Percentiles rank a stretch among this genome's conserved stretches.
Conservation (phyloP, 2,888 invertebrate species). For the Leptothorax acervorum region DNA sequence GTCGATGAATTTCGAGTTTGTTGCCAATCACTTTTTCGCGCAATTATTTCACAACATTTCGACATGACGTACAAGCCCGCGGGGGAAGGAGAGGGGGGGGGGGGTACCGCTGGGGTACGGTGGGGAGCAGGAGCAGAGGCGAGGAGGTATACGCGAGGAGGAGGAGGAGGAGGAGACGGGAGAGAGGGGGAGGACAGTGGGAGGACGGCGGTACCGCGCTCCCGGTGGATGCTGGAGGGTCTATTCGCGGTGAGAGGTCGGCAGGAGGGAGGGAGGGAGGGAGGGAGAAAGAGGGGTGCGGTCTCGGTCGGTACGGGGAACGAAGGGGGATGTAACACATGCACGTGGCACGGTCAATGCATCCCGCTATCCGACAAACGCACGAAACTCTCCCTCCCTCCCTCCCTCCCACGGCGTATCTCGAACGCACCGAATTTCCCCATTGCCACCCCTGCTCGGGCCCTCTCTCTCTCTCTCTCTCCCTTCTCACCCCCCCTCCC, state of each 20-base stretch:
- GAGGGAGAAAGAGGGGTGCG: slow-evolving; percentile 61
- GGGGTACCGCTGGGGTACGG: slow-evolving; percentile 42
- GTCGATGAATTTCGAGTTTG: slow-evolving; percentile 80
- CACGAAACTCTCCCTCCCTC: slow-evolving; percentile 73
- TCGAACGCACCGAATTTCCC: slow-evolving; percentile 73
- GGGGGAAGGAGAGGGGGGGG: slow-evolving; percentile 52
- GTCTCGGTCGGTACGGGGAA: slow-evolving; percentile 42
- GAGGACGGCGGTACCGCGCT: slow-evolving; percentile 44
- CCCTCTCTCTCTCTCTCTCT: slow-evolving; percentile 34
- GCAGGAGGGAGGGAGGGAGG: slow-evolving; percentile 51
- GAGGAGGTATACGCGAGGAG: slow-evolving; percentile 28
- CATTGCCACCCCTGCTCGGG: slow-evolving; percentile 43
- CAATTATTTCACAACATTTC: slow-evolving; percentile 84
- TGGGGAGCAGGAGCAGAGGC: not conserved
- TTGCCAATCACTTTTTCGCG: slow-evolving; percentile 85
- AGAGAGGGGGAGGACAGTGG: slow-evolving; percentile 53
- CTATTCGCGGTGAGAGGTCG: slow-evolving; percentile 71
- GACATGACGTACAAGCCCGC: slow-evolving; percentile 83
- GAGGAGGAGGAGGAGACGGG: slow-evolving; percentile 1
- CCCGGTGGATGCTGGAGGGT: slow-evolving; percentile 67
- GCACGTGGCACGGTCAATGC: slow-evolving; percentile 84
- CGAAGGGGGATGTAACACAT: slow-evolving; percentile 82
- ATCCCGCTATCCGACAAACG: slow-evolving; percentile 83
- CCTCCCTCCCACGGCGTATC: slow-evolving; percentile 55
- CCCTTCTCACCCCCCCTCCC: not conserved